Conservation (phyloP, 2,797 vertebrate genomes). For the Anguilla marmorata region DNA sequence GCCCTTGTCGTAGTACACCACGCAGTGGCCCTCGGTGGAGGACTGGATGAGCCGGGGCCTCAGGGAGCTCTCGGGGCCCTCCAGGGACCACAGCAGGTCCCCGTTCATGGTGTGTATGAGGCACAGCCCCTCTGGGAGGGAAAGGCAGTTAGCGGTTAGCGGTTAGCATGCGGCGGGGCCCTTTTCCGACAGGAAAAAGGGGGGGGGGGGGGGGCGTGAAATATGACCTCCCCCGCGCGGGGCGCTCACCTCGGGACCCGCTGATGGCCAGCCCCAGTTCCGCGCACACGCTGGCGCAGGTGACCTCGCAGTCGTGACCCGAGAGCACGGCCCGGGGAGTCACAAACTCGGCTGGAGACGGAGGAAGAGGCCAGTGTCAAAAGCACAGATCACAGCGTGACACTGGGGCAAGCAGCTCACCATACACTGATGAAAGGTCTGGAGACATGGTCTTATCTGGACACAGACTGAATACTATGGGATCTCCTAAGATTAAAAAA, state of each 20-base stretch:
- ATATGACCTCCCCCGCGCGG: not conserved
- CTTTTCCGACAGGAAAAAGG: not conserved
- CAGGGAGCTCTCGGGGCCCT: slow-evolving; percentile 77
- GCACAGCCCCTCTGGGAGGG: slow-evolving; percentile 87
- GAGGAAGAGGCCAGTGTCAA: slow-evolving; percentile 36
- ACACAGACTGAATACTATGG: not conserved
- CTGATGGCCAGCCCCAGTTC: slow-evolving; percentile 95
- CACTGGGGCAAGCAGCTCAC: not conserved
- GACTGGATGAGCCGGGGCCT: slow-evolving; percentile 89
- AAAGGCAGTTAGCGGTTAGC: not conserved
- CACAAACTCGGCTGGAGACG: slow-evolving; percentile 79
- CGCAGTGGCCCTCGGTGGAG: slow-evolving; percentile 90
- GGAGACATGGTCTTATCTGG: not conserved
- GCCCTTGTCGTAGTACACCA: slow-evolving; percentile 92
- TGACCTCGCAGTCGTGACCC: slow-evolving; percentile 93
- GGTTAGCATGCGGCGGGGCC: not conserved
- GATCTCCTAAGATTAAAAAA: not conserved
- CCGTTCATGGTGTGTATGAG: slow-evolving; percentile 99
- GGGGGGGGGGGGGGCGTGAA: not conserved
- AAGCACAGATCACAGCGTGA: slow-evolving; percentile 3
- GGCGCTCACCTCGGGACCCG: slow-evolving; percentile 86
- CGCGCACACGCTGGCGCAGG: slow-evolving; percentile 88
- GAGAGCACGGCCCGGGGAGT: slow-evolving; percentile 89
- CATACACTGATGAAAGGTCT: not conserved
- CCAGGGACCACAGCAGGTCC: slow-evolving; percentile 91